Conservation (phyloP, 2,113 vertebrate genomes). For the Gnathonemus longibarbis region DNA sequence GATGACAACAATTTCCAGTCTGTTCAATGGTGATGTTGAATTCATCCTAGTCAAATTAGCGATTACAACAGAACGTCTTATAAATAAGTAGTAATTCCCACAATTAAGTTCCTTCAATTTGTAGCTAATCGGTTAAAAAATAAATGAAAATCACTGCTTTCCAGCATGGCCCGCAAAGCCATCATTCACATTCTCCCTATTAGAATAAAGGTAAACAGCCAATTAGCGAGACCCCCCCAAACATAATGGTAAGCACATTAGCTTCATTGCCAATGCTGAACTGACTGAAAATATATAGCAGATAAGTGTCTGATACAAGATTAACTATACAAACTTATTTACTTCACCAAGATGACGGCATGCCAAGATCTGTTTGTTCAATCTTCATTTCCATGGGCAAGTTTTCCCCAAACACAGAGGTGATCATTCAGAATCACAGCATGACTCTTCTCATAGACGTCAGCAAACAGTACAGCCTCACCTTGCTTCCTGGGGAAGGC, state of each 20-base stretch:
- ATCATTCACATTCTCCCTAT: neutral
- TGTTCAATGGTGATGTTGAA: neutral
- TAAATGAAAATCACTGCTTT: neutral
- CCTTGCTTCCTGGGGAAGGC: neutral
- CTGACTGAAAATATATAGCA: neutral
- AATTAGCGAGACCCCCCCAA: neutral
- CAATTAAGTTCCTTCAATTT: neutral
- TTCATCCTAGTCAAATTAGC: neutral
- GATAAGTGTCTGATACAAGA: neutral
- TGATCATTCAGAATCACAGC: neutral
- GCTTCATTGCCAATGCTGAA: neutral
- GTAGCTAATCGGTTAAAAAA: neutral
- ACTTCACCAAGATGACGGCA: neutral
- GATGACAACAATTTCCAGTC: neutral
- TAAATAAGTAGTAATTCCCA: neutral
- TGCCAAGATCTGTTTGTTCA: neutral
- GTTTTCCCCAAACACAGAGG: neutral
- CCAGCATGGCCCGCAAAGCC: neutral
- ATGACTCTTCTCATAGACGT: neutral
- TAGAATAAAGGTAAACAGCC: neutral
- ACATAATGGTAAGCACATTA: neutral
- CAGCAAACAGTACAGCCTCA: neutral
- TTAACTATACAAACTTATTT: neutral
- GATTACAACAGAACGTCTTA: neutral
- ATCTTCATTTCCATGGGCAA: neutral